phyloP scores from a whole-genome alignment of 2,888 invertebrate species.

The Tenthredo notha region DNA sequence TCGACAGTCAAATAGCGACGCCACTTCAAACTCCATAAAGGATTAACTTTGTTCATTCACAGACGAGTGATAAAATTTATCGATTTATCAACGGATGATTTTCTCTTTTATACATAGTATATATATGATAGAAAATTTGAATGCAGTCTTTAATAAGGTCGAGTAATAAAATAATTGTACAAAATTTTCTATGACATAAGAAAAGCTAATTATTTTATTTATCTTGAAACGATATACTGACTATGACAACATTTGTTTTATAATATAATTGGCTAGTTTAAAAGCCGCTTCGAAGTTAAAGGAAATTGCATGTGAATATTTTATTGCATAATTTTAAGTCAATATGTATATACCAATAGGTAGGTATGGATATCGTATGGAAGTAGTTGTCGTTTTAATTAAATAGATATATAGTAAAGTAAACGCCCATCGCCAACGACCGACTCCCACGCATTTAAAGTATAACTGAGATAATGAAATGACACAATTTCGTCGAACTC shows the following conservation, averaged over 20 bases:
- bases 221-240: neutral
- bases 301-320: conserved; percentile 5
- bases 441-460: neutral
- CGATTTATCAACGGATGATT: neutral
- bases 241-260: neutral
- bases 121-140: too few relatives aligned
- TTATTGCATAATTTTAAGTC: conserved; percentile 52
- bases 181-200: neutral
- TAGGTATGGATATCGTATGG: conserved; percentile 26
- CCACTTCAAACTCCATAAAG: neutral
- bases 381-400: conserved; percentile 19
- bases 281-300: neutral
- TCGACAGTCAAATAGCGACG: neutral
- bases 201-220: neutral
- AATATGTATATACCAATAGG: conserved; percentile 60
- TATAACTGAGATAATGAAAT: neutral
- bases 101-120: too few relatives aligned
- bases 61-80: neutral
- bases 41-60: neutral
- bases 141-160: too few relatives aligned
- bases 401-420: neutral
- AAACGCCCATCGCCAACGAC: neutral
- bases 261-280: neutral
- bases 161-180: neutral
- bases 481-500: neutral